Conservation (phyloP, 2,888 invertebrate species). For the Thalpophila matura region DNA sequence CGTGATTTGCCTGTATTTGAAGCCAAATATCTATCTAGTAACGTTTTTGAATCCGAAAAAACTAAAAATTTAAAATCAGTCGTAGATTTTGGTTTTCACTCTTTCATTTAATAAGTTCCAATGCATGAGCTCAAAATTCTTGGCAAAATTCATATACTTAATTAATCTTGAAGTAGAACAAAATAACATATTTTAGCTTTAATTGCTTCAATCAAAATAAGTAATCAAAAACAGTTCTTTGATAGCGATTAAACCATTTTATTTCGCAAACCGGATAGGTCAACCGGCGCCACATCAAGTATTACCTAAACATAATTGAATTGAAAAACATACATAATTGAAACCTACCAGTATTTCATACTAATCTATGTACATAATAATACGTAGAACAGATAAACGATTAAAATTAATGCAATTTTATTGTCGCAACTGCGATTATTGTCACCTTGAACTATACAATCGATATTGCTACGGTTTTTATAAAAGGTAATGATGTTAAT, state of each 20-base stretch:
- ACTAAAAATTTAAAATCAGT: too few relatives aligned
- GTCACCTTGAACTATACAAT: slow-evolving; percentile 37
- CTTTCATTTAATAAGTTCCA: too few relatives aligned
- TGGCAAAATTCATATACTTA: too few relatives aligned
- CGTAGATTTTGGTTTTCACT: too few relatives aligned
- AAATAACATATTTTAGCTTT: slow-evolving; percentile 1
- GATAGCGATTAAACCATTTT: not conserved
- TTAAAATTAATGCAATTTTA: slow-evolving; percentile 6
- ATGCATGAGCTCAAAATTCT: too few relatives aligned
- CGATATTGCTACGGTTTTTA: slow-evolving; percentile 20
- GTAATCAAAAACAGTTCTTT: slow-evolving; percentile 6
- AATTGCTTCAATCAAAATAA: slow-evolving; percentile 15
- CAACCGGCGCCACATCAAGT: not conserved
- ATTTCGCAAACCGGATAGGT: not conserved
- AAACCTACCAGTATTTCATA: not conserved
- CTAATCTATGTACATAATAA: slow-evolving; percentile 8
- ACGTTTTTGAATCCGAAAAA: too few relatives aligned
- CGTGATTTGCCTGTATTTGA: too few relatives aligned
- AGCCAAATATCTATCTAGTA: too few relatives aligned
- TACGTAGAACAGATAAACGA: slow-evolving; percentile 4
- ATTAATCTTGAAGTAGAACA: slow-evolving; percentile 1
- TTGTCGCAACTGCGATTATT: not conserved
- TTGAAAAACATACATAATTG: too few relatives aligned
- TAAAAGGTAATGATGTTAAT: slow-evolving; percentile 1
- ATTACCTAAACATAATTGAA: slow-evolving; percentile 1